phyloP scores from a whole-genome alignment of 1,140 invertebrate genomes.

The Pollicipes pollicipes region DNA sequence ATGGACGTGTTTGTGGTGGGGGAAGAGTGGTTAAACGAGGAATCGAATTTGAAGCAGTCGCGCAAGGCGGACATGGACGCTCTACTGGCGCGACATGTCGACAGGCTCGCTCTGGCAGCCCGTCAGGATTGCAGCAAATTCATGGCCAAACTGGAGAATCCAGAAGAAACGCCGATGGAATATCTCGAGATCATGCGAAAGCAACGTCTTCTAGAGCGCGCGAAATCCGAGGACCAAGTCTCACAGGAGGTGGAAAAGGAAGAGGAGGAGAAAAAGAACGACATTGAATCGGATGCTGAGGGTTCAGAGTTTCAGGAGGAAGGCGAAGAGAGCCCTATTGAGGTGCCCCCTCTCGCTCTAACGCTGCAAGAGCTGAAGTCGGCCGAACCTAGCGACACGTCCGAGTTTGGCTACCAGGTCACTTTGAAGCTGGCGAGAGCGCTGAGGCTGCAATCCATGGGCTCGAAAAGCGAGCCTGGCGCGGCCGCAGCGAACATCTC shows the following conservation, averaged over 20 bases:
- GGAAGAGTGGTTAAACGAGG: background rate
- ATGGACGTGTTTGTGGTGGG: background rate
- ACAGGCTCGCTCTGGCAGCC: background rate
- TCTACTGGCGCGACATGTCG: background rate
- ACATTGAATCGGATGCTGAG: background rate
- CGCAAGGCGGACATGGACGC: background rate
- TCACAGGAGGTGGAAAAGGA: background rate
- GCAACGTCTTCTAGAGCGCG: background rate
- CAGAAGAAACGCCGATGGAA: background rate
- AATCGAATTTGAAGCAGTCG: background rate
- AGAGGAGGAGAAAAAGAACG: background rate
- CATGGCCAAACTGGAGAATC: background rate
- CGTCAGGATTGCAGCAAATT: background rate
- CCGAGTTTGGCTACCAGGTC: background rate
- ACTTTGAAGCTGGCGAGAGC: background rate
- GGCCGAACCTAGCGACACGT: background rate
- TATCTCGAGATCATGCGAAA: background rate
- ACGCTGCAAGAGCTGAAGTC: background rate
- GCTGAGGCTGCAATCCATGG: background rate
- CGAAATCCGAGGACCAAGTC: background rate
- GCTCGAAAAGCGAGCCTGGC: background rate
- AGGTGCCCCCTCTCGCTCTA: background rate
- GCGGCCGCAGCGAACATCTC: background rate
- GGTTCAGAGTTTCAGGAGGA: background rate
- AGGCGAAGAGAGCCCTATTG: background rate